Conservation (phyloP, 2,888 invertebrate genomes). For the Polyploca ridens region DNA sequence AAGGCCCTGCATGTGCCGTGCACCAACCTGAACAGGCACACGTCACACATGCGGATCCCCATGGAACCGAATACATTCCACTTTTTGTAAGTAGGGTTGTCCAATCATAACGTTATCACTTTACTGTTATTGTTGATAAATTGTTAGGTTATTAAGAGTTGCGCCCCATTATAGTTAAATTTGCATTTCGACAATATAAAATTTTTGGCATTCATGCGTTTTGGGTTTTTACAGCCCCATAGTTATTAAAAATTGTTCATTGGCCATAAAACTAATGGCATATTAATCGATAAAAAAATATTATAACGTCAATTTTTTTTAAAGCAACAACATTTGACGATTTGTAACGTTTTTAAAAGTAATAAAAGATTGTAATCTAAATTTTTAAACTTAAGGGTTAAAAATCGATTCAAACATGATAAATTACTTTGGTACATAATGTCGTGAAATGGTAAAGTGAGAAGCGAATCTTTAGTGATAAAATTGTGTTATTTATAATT, state of each 20-base stretch:
- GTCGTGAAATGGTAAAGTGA: slow-evolving; percentile 35
- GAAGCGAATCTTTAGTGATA: slow-evolving; percentile 45
- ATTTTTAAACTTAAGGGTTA: slow-evolving; percentile 42
- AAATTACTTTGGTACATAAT: slow-evolving; percentile 45
- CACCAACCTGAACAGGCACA: neutral
- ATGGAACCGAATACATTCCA: neutral
- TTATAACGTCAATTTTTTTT: slow-evolving; percentile 41
- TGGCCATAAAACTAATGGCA: slow-evolving; percentile 45
- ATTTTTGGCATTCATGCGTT: slow-evolving; percentile 62
- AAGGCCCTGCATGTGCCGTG: neutral
- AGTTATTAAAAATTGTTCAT: slow-evolving; percentile 46
- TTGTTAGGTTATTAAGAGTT: slow-evolving; percentile 74
- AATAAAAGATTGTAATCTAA: slow-evolving; percentile 52
- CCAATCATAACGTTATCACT: slow-evolving; percentile 42
- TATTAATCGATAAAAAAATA: slow-evolving; percentile 32
- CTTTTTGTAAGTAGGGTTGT: slow-evolving; percentile 16
- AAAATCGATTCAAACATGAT: slow-evolving; percentile 47
- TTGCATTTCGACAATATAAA: slow-evolving; percentile 73
- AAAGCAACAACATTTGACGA: slow-evolving; percentile 32
- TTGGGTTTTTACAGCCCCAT: slow-evolving; percentile 75
- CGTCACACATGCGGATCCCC: neutral
- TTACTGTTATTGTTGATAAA: slow-evolving; percentile 74
- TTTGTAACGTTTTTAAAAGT: slow-evolving; percentile 45
- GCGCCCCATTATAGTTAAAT: slow-evolving; percentile 69
- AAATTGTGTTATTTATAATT: slow-evolving; percentile 32